Conservation (phyloP, 2,113 vertebrate species). For the Megaceryle torquata region DNA sequence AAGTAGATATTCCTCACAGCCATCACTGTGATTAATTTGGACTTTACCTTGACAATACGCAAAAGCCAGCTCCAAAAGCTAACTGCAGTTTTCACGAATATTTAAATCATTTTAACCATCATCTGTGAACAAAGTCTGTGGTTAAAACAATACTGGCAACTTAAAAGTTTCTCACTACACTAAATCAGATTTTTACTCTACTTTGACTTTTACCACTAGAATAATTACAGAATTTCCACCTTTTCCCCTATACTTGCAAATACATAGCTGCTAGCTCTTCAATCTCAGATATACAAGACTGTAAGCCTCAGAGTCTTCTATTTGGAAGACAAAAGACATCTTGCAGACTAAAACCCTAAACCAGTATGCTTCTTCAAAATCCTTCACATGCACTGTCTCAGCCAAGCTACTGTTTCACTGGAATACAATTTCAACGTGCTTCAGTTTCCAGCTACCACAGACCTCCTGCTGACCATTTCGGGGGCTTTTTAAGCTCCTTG, state of each 20-base stretch:
- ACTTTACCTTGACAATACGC: neutral
- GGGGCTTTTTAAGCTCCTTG: neutral
- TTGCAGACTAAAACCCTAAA: neutral
- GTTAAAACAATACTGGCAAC: neutral
- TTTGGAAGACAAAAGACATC: neutral
- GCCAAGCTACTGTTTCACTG: neutral
- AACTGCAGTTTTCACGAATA: neutral
- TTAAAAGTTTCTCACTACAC: neutral
- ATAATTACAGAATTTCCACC: neutral
- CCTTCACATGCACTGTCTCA: neutral
- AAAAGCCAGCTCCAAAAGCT: neutral
- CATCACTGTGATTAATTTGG: neutral
- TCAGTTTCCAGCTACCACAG: neutral
- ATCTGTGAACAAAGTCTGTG: neutral
- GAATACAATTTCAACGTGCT: neutral
- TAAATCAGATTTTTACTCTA: neutral
- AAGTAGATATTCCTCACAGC: neutral
- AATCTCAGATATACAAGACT: neutral
- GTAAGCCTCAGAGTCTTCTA: neutral
- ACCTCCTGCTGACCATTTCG: fast-evolving
- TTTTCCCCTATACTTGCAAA: neutral
- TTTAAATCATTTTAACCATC: neutral
- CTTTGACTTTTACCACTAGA: neutral
- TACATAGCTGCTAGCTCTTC: fast-evolving
- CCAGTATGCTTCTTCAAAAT: neutral